These are phyloP conservation scores for Falco punctatus DNA, from an alignment of 2,113 vertebrate species.

Conservation along the genomic window DNA sequence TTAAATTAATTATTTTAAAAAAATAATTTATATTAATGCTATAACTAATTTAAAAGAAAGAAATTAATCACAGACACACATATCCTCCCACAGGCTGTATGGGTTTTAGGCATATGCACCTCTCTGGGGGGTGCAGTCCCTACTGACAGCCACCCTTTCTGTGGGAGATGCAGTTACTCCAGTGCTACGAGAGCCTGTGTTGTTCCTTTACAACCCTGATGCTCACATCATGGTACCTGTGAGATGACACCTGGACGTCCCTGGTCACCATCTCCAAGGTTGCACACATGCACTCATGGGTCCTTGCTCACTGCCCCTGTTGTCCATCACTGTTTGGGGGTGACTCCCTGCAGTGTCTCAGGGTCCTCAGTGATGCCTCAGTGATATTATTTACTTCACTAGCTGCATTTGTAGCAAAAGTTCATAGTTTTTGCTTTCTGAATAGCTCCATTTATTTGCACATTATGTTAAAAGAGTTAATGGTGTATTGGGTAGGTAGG, in stretches of 20 bases:
- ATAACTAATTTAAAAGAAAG: neutral
- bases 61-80: neutral
- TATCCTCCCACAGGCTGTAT: neutral
- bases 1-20: too few species aligned
- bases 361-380: too few species aligned
- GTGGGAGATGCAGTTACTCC: neutral
- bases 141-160: neutral
- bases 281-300: neutral
- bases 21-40: too few species aligned
- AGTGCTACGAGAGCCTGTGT: fast-evolving
- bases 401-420: neutral
- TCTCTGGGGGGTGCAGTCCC: too few species aligned
- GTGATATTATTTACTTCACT: neutral
- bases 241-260: neutral
- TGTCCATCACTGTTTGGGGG: neutral
- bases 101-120: neutral
- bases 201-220: neutral
- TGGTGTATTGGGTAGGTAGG: neutral
- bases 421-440: neutral
- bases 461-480: neutral
- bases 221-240: neutral
- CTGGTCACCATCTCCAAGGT: too few species aligned
- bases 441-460: neutral
- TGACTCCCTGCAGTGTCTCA: too few species aligned
- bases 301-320: too few species aligned